phyloP scores from a whole-genome alignment of 2,113 vertebrate genomes.

The Felis catus region DNA sequence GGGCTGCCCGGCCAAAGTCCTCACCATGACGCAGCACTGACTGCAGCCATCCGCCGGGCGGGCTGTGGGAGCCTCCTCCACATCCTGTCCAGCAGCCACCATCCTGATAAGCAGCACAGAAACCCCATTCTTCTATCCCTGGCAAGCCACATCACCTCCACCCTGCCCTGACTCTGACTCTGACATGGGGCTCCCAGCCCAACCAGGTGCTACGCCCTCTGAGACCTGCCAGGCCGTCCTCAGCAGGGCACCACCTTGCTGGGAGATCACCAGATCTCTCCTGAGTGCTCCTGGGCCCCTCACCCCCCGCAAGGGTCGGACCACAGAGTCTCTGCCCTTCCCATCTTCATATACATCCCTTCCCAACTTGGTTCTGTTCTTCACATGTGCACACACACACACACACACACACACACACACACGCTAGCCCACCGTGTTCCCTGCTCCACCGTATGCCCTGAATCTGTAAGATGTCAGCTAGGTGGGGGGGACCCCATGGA shows the following conservation, averaged over 20 bases:
- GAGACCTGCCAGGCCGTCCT: background rate
- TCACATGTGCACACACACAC: background rate
- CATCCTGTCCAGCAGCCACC: conserved; percentile 2
- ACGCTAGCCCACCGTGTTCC: fast-evolving
- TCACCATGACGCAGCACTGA: fast-evolving
- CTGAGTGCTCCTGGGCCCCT: background rate
- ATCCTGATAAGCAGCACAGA: conserved; percentile 67
- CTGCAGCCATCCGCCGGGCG: background rate
- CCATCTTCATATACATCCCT: fast-evolving
- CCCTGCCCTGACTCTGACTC: conserved; percentile 45
- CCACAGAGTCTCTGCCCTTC: background rate
- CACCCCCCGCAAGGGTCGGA: background rate
- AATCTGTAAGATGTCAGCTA: no score
- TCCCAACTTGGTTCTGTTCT: background rate
- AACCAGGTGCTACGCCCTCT: background rate
- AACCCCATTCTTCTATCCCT: conserved; percentile 58
- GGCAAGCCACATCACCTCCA: background rate
- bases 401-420: background rate
- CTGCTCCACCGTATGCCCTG: fast-evolving
- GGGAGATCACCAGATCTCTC: background rate
- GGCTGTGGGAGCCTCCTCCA: background rate
- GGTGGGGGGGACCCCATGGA: background rate
- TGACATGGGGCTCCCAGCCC: background rate
- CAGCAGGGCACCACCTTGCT: background rate
- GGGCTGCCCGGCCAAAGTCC: conserved; percentile 40